These are phyloP conservation scores for Electrona antarctica DNA, from an alignment of 2,113 vertebrate genomes.

Conservation along the genomic window DNA sequence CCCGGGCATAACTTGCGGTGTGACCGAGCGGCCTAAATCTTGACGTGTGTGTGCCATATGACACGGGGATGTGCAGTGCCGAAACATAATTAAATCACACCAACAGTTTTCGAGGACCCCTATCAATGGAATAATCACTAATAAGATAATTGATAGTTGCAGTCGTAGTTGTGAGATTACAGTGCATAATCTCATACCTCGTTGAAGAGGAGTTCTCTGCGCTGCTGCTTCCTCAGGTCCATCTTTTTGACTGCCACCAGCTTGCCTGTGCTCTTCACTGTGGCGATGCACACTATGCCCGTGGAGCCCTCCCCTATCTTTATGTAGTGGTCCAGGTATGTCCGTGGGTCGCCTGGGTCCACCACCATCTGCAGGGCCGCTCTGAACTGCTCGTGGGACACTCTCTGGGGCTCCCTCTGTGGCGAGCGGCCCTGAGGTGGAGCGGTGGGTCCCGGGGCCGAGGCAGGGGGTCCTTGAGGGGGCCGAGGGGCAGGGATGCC, in stretches of 20 bases:
- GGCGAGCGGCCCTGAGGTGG: slow-evolving; percentile 76
- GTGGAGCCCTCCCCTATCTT: slow-evolving; percentile 97
- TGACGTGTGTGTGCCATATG: too few relatives aligned
- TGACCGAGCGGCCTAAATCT: too few relatives aligned
- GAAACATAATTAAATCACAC: too few relatives aligned
- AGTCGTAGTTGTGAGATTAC: too few relatives aligned
- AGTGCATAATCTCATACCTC: slow-evolving; percentile 77
- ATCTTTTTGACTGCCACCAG: slow-evolving; percentile 96
- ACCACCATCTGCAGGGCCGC: slow-evolving; percentile 94
- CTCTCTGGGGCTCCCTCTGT: slow-evolving; percentile 88
- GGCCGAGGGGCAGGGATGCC: slow-evolving; percentile 63
- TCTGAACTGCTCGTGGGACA: slow-evolving; percentile 94
- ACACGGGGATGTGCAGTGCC: too few relatives aligned
- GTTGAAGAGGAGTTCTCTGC: slow-evolving; percentile 92
- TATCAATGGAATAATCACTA: too few relatives aligned
- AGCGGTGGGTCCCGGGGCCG: background rate
- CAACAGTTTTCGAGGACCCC: too few relatives aligned
- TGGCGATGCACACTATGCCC: slow-evolving; percentile 92
- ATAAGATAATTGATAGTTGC: too few relatives aligned
- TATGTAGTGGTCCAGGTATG: slow-evolving; percentile 94
- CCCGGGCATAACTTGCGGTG: too few relatives aligned
- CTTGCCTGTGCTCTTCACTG: slow-evolving; percentile 85
- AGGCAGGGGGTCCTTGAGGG: slow-evolving; percentile 7
- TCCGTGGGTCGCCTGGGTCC: slow-evolving; percentile 88
- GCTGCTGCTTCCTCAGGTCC: slow-evolving; percentile 94